Conservation (phyloP, 1,140 invertebrate species). For the Marisa cornuarietis region DNA sequence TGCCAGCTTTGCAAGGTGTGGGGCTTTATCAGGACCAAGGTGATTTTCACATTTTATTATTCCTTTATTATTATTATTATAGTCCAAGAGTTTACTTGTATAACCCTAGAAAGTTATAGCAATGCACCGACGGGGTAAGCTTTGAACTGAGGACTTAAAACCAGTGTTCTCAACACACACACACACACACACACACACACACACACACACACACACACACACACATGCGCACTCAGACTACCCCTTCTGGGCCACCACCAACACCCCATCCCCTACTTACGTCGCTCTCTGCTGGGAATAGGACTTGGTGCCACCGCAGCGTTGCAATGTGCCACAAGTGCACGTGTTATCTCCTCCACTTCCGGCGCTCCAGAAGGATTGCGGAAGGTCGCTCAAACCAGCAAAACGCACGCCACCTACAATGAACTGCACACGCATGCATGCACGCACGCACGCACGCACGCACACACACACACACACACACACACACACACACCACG, state of each 20-base stretch:
- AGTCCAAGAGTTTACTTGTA: no score
- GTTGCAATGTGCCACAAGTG: background rate
- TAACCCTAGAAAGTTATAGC: no score
- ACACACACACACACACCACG: background rate
- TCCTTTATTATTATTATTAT: no score
- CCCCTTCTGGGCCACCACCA: background rate
- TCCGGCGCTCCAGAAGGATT: background rate
- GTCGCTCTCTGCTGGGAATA: background rate
- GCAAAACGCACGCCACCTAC: background rate
- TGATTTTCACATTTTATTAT: no score
- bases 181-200: background rate
- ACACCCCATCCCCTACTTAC: background rate
- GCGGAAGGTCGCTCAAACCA: background rate
- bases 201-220: constrained; percentile 6
- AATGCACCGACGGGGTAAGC: no score
- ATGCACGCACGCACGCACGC: background rate
- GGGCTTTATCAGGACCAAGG: no score
- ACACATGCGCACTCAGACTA: background rate
- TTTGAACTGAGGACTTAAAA: no score
- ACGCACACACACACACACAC: background rate
- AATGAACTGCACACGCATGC: constrained; percentile 5
- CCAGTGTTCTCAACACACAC: background rate
- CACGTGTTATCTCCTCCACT: background rate
- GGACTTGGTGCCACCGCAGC: constrained; percentile 9
- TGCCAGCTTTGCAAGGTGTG: no score